phyloP scores from a whole-genome alignment of 2,888 invertebrate genomes.

The Netelia fuscicornis region DNA sequence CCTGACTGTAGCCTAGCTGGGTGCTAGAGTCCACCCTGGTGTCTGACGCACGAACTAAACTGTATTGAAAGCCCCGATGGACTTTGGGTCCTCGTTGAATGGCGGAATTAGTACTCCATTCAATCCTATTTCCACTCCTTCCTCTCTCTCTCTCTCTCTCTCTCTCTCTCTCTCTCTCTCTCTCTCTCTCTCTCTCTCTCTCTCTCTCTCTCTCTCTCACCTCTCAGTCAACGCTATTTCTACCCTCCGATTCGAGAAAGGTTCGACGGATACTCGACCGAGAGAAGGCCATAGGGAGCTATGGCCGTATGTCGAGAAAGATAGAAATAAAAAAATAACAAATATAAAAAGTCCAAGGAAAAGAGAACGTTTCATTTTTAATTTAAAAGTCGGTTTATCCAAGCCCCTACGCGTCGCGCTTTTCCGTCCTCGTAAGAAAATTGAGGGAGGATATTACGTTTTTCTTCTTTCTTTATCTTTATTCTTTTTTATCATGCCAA shows the following conservation, averaged over 20 bases:
- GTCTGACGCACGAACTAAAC: slow-evolving; percentile 34
- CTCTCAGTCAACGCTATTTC: background rate
- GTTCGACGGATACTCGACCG: slow-evolving; percentile 41
- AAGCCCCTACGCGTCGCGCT: background rate
- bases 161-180: too few species aligned
- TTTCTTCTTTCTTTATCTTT: background rate
- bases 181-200: slow-evolving; percentile 24
- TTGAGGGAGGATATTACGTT: slow-evolving; percentile 9
- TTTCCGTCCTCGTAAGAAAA: background rate
- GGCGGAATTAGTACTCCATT: slow-evolving; percentile 60
- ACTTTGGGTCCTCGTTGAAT: slow-evolving; percentile 40
- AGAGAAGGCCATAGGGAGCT: background rate
- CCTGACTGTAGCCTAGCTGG: slow-evolving; percentile 46
- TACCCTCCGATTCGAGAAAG: background rate
- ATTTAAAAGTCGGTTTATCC: background rate
- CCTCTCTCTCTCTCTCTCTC: slow-evolving; percentile 8
- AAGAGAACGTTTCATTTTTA: slow-evolving; percentile 5
- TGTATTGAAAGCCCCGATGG: slow-evolving; percentile 36
- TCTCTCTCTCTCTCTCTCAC: background rate
- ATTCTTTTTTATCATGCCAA: background rate
- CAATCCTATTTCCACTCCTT: slow-evolving; percentile 37
- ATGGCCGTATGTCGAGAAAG: slow-evolving; percentile 13
- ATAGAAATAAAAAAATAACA: background rate
- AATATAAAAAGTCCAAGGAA: too few species aligned
- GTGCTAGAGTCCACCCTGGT: slow-evolving; percentile 14